phyloP scores from a whole-genome alignment of 2,797 vertebrate genomes.

The Sebastes aleutianus region DNA sequence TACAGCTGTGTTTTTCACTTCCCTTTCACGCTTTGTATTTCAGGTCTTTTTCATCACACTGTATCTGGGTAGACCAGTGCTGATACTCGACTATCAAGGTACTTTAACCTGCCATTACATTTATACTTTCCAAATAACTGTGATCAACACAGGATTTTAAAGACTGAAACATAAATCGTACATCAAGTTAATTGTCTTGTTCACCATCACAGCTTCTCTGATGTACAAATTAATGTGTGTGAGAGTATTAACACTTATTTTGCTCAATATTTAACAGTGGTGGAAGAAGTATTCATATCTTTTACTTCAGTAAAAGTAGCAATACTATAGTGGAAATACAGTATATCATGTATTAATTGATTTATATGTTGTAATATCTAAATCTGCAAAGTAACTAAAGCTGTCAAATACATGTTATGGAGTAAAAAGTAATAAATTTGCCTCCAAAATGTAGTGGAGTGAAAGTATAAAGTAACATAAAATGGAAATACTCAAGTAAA shows the following conservation, averaged over 20 bases:
- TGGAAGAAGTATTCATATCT: too few species aligned
- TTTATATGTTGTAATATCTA: too few species aligned
- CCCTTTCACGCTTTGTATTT: background rate
- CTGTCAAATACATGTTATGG: too few species aligned
- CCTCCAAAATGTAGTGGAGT: too few species aligned
- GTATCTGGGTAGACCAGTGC: background rate
- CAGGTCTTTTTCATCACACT: background rate
- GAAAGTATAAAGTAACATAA: too few species aligned
- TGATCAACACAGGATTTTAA: background rate
- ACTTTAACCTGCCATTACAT: background rate
- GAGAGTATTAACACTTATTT: background rate
- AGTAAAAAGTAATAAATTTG: too few species aligned
- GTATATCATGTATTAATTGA: too few species aligned
- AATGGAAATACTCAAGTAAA: too few species aligned
- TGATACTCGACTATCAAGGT: background rate
- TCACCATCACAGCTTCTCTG: background rate
- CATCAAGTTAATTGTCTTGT: background rate
- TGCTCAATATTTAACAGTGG: background rate
- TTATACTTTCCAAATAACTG: background rate
- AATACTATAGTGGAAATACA: too few species aligned
- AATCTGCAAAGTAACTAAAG: too few species aligned
- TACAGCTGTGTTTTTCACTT: conserved; percentile 70
- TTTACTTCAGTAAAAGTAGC: too few species aligned
- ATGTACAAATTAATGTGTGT: background rate
- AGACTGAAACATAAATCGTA: background rate